Base-by-base conservation (phyloP, 2,888 invertebrate genomes). In the Archaeoteleia sp. region DNA sequence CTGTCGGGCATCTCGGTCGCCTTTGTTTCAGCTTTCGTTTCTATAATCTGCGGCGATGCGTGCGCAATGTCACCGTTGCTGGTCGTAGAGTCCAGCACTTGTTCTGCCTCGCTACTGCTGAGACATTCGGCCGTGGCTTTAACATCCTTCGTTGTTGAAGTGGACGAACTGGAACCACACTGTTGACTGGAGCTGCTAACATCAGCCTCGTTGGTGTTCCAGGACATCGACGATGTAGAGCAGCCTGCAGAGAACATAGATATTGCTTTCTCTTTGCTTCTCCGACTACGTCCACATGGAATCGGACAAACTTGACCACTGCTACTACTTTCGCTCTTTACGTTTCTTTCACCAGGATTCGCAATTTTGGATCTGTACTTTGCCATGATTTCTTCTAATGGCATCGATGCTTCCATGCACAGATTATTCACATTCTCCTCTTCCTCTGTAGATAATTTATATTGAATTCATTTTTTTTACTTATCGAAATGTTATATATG, bases 131-230 rank as follows among this genome's bases (percentile, higher is more conserved):
- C 58, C 84, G 86, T 86, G 70, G 85, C 43, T 82, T 85, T 48
- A 77, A 84, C 74, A 40, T 78, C 81, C 62, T 86, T 86, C 1
- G 84, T 83, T 58, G 87, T 86, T 1, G 87, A 87, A 2, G 51
- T 12, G 1, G 77, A 71, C 2, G 76, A 73, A 8, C 74, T 71
- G 6, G 80, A 79, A 9, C 75, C 75, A 17, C 80, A 82, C 0
- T 77, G 78, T 32, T 82, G 80, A 60, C 83, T 82, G 34, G 84
- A 83, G 62, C 83, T 82, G 62, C 83, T 82, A 3, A 82, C 83
- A 7, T 82, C 82, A 0, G 79, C 71, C 42, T 82, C 81, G 25
- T 81, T 79, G 3, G 77, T 78, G 23, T 80, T 81, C 81, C 81
- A 81, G 17, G 70, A 68, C 23, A 71, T 71, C 1, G 72, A 66